phyloP scores from a whole-genome alignment of 2,113 vertebrate genomes.

The Carollia perspicillata region DNA sequence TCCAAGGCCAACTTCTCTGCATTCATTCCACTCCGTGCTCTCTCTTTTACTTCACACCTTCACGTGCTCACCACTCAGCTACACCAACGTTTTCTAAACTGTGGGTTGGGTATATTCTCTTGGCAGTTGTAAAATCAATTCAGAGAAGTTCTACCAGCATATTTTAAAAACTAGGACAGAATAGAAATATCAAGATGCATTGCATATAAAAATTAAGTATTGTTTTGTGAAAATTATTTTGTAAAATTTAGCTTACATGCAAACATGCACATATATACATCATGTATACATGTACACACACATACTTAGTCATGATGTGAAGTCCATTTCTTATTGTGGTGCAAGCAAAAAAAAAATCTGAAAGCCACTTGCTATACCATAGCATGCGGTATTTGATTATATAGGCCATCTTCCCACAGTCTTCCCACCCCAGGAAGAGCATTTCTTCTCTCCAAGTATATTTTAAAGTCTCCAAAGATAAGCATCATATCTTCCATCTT shows the following conservation, averaged over 20 bases:
- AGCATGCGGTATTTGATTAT: background rate
- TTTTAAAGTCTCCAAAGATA: background rate
- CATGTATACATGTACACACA: no score
- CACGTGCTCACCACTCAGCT: background rate
- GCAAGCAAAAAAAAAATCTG: background rate
- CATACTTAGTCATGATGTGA: background rate
- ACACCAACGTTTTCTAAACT: background rate
- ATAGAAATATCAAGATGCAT: background rate
- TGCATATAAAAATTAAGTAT: background rate
- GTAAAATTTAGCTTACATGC: background rate
- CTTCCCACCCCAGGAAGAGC: background rate
- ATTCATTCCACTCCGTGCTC: background rate
- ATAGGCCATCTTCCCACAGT: background rate
- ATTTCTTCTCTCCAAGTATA: background rate
- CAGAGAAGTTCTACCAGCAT: background rate
- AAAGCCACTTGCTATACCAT: background rate
- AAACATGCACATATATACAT: background rate
- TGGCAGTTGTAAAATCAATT: background rate
- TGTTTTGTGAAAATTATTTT: background rate
- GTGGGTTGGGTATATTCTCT: background rate
- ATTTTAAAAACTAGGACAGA: conserved; percentile 1
- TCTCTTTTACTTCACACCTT: background rate
- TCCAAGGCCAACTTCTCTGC: background rate
- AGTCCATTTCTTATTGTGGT: background rate
- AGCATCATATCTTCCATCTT: background rate